Percentiles rank a stretch among this genome's conserved stretches.
phyloP scores from a whole-genome alignment of 92 coral and sea anemone genomes.

The Epizoanthus fatuus region DNA sequence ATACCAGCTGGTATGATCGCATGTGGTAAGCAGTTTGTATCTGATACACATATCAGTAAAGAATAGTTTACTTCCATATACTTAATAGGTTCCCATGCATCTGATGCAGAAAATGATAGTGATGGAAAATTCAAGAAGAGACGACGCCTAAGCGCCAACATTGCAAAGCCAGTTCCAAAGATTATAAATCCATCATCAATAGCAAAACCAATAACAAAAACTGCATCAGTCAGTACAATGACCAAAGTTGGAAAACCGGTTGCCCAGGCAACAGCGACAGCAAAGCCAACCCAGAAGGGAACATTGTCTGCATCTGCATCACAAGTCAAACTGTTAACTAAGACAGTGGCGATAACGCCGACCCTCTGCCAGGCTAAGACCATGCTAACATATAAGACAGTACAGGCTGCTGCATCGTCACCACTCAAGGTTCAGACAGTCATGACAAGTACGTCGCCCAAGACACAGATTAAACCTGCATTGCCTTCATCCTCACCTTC shows the following conservation, averaged over 20 bases:
- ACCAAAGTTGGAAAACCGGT: slow-evolving; percentile 85
- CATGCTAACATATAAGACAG: slow-evolving; percentile 83
- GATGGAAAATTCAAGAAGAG: slow-evolving; percentile 82
- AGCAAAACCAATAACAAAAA: slow-evolving; percentile 67
- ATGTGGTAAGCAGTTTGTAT: no score
- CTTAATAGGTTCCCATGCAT: slow-evolving; percentile 49
- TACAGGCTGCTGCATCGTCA: slow-evolving; percentile 73
- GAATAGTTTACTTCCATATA: neutral
- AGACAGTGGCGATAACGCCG: slow-evolving; percentile 86
- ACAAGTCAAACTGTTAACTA: slow-evolving; percentile 89
- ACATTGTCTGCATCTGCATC: slow-evolving; percentile 86
- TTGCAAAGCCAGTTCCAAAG: slow-evolving; percentile 81
- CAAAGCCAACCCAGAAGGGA: slow-evolving; percentile 70
- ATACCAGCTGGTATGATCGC: no score
- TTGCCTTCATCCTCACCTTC: slow-evolving; percentile 65
- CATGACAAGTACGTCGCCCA: slow-evolving; percentile 77
- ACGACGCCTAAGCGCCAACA: slow-evolving; percentile 76
- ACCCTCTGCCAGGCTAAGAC: slow-evolving; percentile 88
- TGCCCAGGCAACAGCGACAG: slow-evolving; percentile 61
- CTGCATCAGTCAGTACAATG: slow-evolving; percentile 93
- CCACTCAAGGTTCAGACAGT: slow-evolving; percentile 85
- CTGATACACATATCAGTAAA: no score
- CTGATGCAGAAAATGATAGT: slow-evolving; percentile 79
- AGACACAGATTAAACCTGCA: slow-evolving; percentile 77
- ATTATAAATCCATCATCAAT: slow-evolving; percentile 79